phyloP scores from a whole-genome alignment of 2,113 vertebrate species.

The Oncorhynchus kisutch region DNA sequence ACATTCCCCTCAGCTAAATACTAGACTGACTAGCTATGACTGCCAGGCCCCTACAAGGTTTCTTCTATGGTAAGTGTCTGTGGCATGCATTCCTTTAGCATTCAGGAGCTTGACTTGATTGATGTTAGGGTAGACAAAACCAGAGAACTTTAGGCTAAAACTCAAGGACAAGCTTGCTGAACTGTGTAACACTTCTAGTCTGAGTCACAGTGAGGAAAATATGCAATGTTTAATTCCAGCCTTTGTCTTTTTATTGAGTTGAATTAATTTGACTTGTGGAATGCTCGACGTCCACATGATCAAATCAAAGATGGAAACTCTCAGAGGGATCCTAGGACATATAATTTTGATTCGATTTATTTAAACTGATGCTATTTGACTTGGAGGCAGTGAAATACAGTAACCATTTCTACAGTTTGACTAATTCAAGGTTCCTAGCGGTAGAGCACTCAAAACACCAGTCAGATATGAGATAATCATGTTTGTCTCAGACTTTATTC shows the following conservation, averaged over 20 bases:
- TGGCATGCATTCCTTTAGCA: too few species aligned
- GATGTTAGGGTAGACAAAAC: too few species aligned
- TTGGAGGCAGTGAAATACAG: not conserved
- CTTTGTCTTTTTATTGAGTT: not conserved
- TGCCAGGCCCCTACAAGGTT: too few species aligned
- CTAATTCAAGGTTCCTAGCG: not conserved
- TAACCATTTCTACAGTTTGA: not conserved
- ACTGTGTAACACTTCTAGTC: too few species aligned
- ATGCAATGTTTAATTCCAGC: not conserved
- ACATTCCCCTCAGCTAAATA: not conserved
- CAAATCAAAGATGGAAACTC: not conserved
- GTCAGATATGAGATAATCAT: not conserved
- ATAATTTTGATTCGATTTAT: not conserved
- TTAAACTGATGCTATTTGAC: not conserved
- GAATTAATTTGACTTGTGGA: not conserved
- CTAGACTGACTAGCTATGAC: not conserved
- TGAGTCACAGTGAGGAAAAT: too few species aligned
- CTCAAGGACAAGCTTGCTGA: too few species aligned
- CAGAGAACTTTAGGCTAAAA: too few species aligned
- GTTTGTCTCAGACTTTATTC: not conserved
- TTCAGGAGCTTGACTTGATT: too few species aligned
- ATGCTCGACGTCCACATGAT: not conserved
- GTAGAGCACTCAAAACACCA: not conserved
- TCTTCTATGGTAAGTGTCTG: too few species aligned
- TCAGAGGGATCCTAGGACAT: not conserved